Conservation (phyloP, 2,888 invertebrate genomes). For the Morpho helenor region DNA sequence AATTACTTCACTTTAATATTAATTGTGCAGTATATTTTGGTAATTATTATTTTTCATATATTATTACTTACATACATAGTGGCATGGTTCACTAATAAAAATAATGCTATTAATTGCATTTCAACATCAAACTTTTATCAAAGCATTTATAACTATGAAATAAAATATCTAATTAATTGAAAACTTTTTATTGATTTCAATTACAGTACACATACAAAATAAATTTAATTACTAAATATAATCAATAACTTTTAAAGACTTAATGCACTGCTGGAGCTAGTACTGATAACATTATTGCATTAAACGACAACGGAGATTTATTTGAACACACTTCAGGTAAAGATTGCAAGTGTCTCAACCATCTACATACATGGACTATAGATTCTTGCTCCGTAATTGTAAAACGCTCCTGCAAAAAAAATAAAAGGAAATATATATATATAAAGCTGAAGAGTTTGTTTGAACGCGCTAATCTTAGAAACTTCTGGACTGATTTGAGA, state of each 20-base stretch:
- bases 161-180: slow-evolving; percentile 3
- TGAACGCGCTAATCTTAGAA: too few relatives aligned
- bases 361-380: slow-evolving; percentile 84
- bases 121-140: too few relatives aligned
- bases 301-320: slow-evolving; percentile 47
- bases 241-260: slow-evolving; percentile 17
- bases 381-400: slow-evolving; percentile 83
- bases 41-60: too few relatives aligned
- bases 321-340: slow-evolving; percentile 78
- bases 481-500: too few relatives aligned
- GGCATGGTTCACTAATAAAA: background rate
- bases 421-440: slow-evolving; percentile 36
- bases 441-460: too few relatives aligned
- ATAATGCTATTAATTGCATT: background rate
- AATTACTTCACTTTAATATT: too few relatives aligned
- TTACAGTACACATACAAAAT: background rate
- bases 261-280: slow-evolving; percentile 61
- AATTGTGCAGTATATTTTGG: too few relatives aligned
- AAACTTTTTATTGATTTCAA: slow-evolving; percentile 9
- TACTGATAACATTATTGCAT: slow-evolving; percentile 50
- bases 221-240: background rate
- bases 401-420: slow-evolving; percentile 79
- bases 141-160: background rate
- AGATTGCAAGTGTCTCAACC: slow-evolving; percentile 88
- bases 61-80: slow-evolving; percentile 12